phyloP scores from a whole-genome alignment of 1,140 invertebrate species.

The Bombus fervidus region DNA sequence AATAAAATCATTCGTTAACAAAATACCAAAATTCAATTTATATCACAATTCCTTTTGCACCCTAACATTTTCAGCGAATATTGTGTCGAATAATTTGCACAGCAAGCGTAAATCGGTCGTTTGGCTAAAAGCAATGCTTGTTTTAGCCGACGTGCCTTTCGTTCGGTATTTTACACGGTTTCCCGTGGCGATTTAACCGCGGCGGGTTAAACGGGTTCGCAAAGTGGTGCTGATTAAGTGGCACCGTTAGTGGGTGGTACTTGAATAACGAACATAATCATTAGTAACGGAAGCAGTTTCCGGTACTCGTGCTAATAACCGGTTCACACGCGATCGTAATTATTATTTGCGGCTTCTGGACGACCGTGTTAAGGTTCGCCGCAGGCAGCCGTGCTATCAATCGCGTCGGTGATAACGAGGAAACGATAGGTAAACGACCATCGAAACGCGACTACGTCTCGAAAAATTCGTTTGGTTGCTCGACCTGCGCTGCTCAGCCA shows the following conservation, averaged over 20 bases:
- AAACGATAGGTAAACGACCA: neutral
- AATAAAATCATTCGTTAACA: too few species aligned
- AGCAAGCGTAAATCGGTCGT: neutral
- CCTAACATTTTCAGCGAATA: neutral
- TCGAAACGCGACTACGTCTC: neutral
- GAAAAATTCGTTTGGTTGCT: neutral
- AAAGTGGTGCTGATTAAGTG: conserved; percentile 71
- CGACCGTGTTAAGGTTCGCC: conserved; percentile 37
- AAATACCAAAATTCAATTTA: neutral
- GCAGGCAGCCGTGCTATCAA: conserved; percentile 33
- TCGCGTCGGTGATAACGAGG: conserved; percentile 33
- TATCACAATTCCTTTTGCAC: too few species aligned
- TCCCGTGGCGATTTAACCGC: neutral
- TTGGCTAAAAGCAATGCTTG: too few species aligned
- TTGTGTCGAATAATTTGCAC: neutral
- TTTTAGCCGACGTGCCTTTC: neutral
- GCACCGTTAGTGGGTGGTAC: conserved; percentile 64
- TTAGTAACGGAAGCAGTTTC: conserved; percentile 73
- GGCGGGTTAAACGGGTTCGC: conserved; percentile 38
- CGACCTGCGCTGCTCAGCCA: neutral
- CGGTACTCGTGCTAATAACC: conserved; percentile 69
- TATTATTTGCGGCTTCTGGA: conserved; percentile 69
- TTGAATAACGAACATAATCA: conserved; percentile 71
- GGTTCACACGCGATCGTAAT: conserved; percentile 72
- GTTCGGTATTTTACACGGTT: neutral